Evolutionary conservation across 2,888 invertebrate species (phyloP).

Genomic region (Tenodera sinensis): DNA sequence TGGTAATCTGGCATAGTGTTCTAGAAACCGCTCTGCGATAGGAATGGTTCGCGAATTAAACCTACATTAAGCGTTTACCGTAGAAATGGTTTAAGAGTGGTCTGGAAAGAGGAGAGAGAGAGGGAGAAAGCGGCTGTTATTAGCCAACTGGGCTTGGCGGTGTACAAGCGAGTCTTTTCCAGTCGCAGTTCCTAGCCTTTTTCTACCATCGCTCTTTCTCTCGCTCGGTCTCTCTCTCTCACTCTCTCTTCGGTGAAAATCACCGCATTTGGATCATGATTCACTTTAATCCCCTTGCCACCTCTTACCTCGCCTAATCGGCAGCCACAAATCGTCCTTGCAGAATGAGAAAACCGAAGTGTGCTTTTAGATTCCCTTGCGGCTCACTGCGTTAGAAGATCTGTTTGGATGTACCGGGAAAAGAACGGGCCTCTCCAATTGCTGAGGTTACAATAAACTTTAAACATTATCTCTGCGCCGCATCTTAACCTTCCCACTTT

Average conservation of each 20-base stretch:
- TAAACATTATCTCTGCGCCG: constrained; percentile 9
- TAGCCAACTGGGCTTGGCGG: not conserved
- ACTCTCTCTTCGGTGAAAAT: constrained; percentile 11
- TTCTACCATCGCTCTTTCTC: not conserved
- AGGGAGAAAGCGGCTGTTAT: not conserved
- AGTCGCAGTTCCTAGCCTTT: not conserved
- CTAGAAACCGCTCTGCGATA: not conserved
- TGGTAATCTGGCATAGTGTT: not conserved
- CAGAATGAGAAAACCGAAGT: constrained; percentile 20
- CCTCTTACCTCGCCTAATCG: constrained; percentile 19
- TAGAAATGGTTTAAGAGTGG: constrained; percentile 1
- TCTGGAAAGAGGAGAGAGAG: not conserved
- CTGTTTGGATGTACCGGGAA: not conserved
- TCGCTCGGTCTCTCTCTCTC: not conserved
- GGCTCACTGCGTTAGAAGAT: not conserved
- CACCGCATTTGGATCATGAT: constrained; percentile 21
- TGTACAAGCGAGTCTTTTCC: not conserved
- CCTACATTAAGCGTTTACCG: constrained; percentile 10
- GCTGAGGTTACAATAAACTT: constrained; percentile 18
- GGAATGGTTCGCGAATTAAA: constrained; percentile 6
- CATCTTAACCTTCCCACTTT: not conserved
- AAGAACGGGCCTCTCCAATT: not conserved
- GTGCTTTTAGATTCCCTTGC: constrained; percentile 10
- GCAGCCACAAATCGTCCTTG: constrained; percentile 22
- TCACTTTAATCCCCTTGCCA: constrained; percentile 21